These are phyloP conservation scores for Andricus curvator DNA, from an alignment of 2,888 invertebrate genomes.

Conservation along the genomic window DNA sequence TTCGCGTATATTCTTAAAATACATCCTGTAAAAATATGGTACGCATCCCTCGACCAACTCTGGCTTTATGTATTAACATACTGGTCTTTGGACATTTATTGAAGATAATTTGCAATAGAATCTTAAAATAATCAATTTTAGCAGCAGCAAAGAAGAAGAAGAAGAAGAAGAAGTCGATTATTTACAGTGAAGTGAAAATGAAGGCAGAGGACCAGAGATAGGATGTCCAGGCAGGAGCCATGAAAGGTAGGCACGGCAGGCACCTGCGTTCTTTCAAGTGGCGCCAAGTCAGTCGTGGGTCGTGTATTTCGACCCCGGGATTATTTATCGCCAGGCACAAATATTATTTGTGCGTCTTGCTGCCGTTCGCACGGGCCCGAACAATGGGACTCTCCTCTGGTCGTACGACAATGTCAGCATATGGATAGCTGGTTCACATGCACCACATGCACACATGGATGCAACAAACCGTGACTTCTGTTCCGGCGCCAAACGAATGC, in stretches of 20 bases:
- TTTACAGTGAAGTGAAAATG: background rate
- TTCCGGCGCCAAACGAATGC: constrained; percentile 55
- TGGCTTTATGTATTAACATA: background rate
- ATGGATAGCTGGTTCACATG: constrained; percentile 46
- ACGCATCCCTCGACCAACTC: background rate
- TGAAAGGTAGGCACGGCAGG: constrained; percentile 13
- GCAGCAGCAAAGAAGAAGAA: background rate
- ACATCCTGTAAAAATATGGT: background rate
- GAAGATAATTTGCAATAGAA: constrained; percentile 2
- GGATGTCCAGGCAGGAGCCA: constrained; percentile 1
- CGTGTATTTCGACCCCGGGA: constrained; percentile 40
- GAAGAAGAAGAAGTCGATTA: background rate
- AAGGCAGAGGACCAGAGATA: background rate
- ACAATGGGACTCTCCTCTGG: constrained; percentile 47
- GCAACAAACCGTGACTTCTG: constrained; percentile 57
- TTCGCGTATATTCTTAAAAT: background rate
- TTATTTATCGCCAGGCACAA: constrained; percentile 39
- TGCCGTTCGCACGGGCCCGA: constrained; percentile 48
- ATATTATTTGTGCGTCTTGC: constrained; percentile 45
- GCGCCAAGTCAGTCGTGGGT: constrained; percentile 47
- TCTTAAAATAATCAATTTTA: background rate
- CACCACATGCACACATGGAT: constrained; percentile 29
- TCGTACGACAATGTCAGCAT: constrained; percentile 44
- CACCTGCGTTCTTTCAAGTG: constrained; percentile 44
- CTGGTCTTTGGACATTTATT: background rate